Evolutionary conservation across 2,797 vertebrate genomes (phyloP).

Genomic region (Sphenopsis melanotis): DNA sequence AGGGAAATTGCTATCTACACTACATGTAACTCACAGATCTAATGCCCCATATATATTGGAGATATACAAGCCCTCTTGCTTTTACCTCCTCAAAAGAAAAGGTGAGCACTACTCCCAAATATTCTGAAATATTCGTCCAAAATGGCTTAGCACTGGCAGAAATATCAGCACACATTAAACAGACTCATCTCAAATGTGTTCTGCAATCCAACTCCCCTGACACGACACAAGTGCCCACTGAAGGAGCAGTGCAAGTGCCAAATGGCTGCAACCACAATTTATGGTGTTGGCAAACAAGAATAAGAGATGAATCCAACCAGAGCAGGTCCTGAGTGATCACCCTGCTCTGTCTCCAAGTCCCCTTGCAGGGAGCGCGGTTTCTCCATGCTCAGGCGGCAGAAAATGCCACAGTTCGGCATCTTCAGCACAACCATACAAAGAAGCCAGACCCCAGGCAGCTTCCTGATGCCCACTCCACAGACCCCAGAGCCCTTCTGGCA

Average conservation of each 20-base stretch:
- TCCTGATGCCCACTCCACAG: rapidly evolving
- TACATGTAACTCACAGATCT: not conserved
- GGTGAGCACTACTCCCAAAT: not conserved
- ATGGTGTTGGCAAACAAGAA: not conserved
- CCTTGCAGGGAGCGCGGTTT: not conserved
- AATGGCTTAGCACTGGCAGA: not conserved
- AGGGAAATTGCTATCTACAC: slow-evolving; percentile 32
- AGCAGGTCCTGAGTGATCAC: not conserved
- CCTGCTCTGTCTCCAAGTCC: not conserved
- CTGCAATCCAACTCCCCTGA: not conserved
- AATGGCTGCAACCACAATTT: not conserved
- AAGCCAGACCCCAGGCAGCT: not conserved
- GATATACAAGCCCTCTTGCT: not conserved
- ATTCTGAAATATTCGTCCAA: not conserved
- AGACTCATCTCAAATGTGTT: not conserved
- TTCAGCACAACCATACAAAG: not conserved
- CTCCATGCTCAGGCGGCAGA: not conserved
- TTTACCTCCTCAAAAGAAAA: not conserved
- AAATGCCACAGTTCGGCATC: not conserved
- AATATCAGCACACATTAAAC: not conserved
- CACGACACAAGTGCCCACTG: not conserved
- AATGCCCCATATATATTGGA: not conserved
- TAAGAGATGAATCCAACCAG: not conserved
- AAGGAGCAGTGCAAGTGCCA: not conserved
- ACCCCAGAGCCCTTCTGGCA: not conserved